Base-by-base conservation (phyloP, 2,888 invertebrate genomes). In the Baronia brevicornis region DNA sequence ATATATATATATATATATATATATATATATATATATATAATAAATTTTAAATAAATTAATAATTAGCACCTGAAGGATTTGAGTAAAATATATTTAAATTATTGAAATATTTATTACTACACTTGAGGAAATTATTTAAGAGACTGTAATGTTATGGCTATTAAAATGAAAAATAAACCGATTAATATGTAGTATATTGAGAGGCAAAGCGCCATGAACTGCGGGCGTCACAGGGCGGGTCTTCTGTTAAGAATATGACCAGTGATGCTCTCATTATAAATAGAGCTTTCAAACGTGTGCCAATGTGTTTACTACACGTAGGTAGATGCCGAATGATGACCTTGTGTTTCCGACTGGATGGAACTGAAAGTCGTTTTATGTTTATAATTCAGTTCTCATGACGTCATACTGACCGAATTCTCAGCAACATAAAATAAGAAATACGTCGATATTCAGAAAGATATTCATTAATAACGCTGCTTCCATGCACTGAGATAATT, bases 401-500 rank as follows among this genome's bases (percentile, higher is more conserved):
- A 82, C 82, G 82, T 80, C 82, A 82, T 72, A 58, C 62, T 57
- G 67, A 67, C 70, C 60, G 55, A 77, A 71, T 71, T 73, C 66
- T 59, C 56, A 55, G 44, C 54, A 57, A 52, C 60, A 45, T 44
- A 43, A 59, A 62, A 54, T 48, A 42, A 45, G 51, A 53, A 51
- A 55, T 10, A 10, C 28, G 5, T n/a, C 11, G 22, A 18, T 5
- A 38, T 51, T 48, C 43, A 38, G 48, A 49, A 53, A 45, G 43
- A 51, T 48, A 43, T 46, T 45, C 39, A 28, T 35, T 26, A 30
- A 30, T 30, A 33, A 10, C 26, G 28, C 38, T 13, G 35, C 21
- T 6, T 9, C 33, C 29, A 12, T 26, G 43, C 39, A 10, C 1
- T 22, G 17, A n/a, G 21, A 12, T 22, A 11, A 15, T 25, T n/a